A percentile compares a stretch with the other conserved stretches of the same genome.
These are phyloP conservation scores for Sminthurides bifidus DNA, from an alignment of 1,140 invertebrate genomes.

Conservation along the genomic window DNA sequence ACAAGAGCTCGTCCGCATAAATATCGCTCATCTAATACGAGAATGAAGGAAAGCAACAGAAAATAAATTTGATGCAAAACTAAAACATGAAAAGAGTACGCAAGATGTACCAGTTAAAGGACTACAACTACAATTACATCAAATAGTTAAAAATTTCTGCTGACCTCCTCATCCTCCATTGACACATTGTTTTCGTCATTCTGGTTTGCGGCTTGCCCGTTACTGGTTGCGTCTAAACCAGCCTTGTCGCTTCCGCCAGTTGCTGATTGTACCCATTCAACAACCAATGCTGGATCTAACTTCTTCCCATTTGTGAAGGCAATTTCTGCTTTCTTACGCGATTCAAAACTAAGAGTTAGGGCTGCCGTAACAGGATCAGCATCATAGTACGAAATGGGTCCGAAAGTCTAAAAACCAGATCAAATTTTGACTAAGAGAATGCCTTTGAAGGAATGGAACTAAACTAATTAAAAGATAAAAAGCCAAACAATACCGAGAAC, in stretches of 20 bases:
- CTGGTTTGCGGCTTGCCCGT: slow-evolving; percentile 13
- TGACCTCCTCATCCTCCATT: slow-evolving; percentile 27
- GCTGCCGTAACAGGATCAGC: slow-evolving; percentile 52
- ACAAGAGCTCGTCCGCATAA: slow-evolving; percentile 35
- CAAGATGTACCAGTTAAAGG: slow-evolving; percentile 4
- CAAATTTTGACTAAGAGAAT: background rate
- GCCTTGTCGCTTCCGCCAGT: background rate
- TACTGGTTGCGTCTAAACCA: background rate
- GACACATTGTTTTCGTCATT: slow-evolving; percentile 16
- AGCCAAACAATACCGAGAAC: slow-evolving; percentile 46
- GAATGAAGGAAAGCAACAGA: background rate
- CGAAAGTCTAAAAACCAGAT: slow-evolving; percentile 38
- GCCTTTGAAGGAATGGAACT: background rate
- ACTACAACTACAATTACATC: slow-evolving; percentile 20
- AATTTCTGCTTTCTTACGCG: slow-evolving; percentile 59
- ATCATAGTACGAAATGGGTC: slow-evolving; percentile 55
- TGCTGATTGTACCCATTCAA: slow-evolving; percentile 35
- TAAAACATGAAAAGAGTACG: background rate
- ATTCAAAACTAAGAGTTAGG: slow-evolving; percentile 56
- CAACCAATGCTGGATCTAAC: slow-evolving; percentile 43
- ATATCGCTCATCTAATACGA: slow-evolving; percentile 27
- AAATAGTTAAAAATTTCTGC: background rate
- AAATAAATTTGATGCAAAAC: background rate
- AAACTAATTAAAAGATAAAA: background rate
- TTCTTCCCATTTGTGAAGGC: slow-evolving; percentile 51